These are phyloP conservation scores for Nomia melanderi DNA, from an alignment of 1,140 invertebrate species.

Conservation along the genomic window DNA sequence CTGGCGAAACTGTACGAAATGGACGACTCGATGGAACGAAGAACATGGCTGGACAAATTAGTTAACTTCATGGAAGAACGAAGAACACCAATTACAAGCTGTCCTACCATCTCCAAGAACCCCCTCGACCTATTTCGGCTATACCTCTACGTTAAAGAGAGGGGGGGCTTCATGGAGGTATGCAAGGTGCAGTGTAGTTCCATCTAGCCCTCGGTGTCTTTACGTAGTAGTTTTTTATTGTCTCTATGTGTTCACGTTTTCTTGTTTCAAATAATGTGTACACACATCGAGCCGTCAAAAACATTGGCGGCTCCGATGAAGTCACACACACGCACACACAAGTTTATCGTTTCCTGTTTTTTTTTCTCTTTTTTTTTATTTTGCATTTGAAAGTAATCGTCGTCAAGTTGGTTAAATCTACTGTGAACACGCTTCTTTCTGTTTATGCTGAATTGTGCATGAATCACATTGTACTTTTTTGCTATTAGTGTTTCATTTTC, in stretches of 20 bases:
- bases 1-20: slow-evolving; percentile 97
- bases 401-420: slow-evolving; percentile 1
- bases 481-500: slow-evolving; percentile 44
- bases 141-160: slow-evolving; percentile 96
- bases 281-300: slow-evolving; percentile 40
- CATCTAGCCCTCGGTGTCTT: slow-evolving; percentile 80
- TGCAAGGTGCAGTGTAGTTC: slow-evolving; percentile 88
- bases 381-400: neutral
- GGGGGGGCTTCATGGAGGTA: slow-evolving; percentile 98
- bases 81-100: slow-evolving; percentile 94
- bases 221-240: slow-evolving; percentile 70
- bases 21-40: slow-evolving; percentile 95
- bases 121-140: slow-evolving; percentile 98
- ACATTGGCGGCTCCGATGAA: slow-evolving; percentile 13
- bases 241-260: slow-evolving; percentile 69
- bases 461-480: slow-evolving; percentile 42
- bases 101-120: slow-evolving; percentile 98
- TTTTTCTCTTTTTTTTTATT: neutral
- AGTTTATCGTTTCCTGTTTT: neutral
- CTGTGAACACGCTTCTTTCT: slow-evolving; percentile 58
- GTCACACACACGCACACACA: neutral
- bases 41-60: slow-evolving; percentile 95
- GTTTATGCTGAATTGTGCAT: slow-evolving; percentile 64
- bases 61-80: slow-evolving; percentile 96
- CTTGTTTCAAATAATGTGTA: slow-evolving; percentile 43